phyloP scores from a whole-genome alignment of 1,140 invertebrate species.

The Bombus waltoni region DNA sequence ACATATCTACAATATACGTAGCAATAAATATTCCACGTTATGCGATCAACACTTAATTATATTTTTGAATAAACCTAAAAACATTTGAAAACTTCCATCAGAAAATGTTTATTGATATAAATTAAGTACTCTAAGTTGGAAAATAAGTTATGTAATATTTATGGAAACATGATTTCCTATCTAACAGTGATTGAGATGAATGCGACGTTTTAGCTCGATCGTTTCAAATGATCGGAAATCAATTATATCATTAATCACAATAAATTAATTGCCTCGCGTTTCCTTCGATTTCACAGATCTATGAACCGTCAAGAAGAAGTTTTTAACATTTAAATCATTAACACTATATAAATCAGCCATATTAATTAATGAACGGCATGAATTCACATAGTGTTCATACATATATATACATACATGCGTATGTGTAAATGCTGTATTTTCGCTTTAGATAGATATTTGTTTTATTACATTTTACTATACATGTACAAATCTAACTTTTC shows the following conservation, averaged over 20 bases:
- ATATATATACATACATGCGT: background rate
- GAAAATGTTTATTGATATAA: conserved; percentile 13
- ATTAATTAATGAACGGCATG: background rate
- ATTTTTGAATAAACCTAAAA: background rate
- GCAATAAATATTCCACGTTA: background rate
- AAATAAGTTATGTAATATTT: conserved; percentile 5
- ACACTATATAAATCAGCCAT: background rate
- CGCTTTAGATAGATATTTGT: background rate
- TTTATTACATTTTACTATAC: background rate
- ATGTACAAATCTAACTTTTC: background rate
- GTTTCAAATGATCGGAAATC: background rate
- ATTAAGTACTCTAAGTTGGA: background rate
- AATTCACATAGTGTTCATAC: background rate
- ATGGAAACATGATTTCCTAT: background rate
- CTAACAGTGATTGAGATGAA: background rate
- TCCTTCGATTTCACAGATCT: background rate
- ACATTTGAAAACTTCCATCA: background rate
- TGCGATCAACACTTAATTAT: background rate
- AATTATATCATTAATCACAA: too few species aligned
- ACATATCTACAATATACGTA: background rate
- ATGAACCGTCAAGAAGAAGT: background rate
- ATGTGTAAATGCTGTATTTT: background rate
- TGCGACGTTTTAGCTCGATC: background rate
- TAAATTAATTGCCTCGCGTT: background rate
- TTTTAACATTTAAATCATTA: background rate